phyloP scores from a whole-genome alignment of 1,140 invertebrate species.

The Phymorhynchus buccinoides region DNA sequence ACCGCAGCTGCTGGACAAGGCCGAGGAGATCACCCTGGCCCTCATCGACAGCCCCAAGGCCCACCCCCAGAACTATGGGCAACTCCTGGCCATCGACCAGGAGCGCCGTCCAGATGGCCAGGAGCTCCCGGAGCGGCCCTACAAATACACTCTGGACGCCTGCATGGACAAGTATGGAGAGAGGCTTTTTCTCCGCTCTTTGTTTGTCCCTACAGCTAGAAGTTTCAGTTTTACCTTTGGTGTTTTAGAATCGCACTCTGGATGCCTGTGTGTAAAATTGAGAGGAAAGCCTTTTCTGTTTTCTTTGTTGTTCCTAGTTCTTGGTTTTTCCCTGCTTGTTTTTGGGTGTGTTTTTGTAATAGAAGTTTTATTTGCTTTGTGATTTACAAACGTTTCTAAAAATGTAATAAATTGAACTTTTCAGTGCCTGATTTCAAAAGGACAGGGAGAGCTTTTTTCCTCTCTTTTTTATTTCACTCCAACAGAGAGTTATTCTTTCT shows the following conservation, averaged over 20 bases:
- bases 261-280: too few species aligned
- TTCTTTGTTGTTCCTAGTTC: too few species aligned
- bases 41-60: slow-evolving; percentile 18
- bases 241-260: background rate
- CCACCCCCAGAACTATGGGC: slow-evolving; percentile 21
- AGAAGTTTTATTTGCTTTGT: too few species aligned
- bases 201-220: background rate
- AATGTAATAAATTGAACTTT: too few species aligned
- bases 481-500: too few species aligned
- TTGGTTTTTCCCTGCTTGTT: too few species aligned
- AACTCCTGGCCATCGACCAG: background rate
- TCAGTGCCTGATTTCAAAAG: too few species aligned
- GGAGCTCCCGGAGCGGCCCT: background rate
- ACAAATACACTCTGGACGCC: slow-evolving; percentile 15
- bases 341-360: too few species aligned
- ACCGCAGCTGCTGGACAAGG: slow-evolving; percentile 22
- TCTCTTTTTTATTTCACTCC: too few species aligned
- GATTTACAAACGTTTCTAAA: too few species aligned
- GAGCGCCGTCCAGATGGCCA: background rate
- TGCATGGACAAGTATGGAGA: slow-evolving; percentile 26
- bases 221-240: background rate
- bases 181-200: background rate
- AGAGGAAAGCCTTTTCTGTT: too few species aligned
- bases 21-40: slow-evolving; percentile 21
- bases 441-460: too few species aligned